Evolutionary conservation across 2,797 vertebrate species (phyloP).

Genomic region (Thaleichthys pacificus): DNA sequence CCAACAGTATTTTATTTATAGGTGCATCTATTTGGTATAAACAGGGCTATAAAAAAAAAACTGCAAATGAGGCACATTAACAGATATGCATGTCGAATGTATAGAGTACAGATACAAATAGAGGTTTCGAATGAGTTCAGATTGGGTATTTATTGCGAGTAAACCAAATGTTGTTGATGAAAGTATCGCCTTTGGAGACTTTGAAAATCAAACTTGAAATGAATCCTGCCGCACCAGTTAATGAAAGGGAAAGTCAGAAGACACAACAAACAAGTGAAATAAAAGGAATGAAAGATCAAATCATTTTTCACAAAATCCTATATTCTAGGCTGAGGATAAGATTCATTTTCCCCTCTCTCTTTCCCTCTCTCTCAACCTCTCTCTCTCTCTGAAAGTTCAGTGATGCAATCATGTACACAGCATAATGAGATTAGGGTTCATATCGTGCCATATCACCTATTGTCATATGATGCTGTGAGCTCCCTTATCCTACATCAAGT

Average conservation of each 20-base stretch:
- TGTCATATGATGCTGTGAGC: not conserved
- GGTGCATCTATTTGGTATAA: not conserved
- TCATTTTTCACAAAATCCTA: constrained; percentile 20
- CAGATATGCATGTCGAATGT: not conserved
- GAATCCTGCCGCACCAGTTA: constrained; percentile 32
- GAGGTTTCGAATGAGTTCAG: constrained; percentile 1
- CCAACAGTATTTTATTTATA: not conserved
- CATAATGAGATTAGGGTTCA: constrained; percentile 25
- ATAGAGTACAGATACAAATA: constrained; percentile 4
- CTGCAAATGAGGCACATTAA: no score
- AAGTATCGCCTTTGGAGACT: not conserved
- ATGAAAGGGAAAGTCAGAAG: constrained; percentile 26
- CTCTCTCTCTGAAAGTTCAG: constrained; percentile 23
- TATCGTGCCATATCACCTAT: constrained; percentile 1
- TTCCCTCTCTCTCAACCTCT: no score
- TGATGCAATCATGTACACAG: constrained; percentile 29
- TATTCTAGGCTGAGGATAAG: constrained; percentile 28
- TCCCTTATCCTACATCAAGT: not conserved
- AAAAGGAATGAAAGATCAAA: constrained; percentile 21
- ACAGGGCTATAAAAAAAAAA: not conserved
- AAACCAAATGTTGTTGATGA: constrained; percentile 8
- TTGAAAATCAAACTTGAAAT: constrained; percentile 9
- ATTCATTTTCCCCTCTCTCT: constrained; percentile 17
- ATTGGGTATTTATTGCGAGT: constrained; percentile 13
- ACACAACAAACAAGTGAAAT: constrained; percentile 19